Evolutionary conservation across 2,888 invertebrate genomes (phyloP), one percentile per base, ranked within the genome.

Genomic region (Lathronympha strigana): DNA sequence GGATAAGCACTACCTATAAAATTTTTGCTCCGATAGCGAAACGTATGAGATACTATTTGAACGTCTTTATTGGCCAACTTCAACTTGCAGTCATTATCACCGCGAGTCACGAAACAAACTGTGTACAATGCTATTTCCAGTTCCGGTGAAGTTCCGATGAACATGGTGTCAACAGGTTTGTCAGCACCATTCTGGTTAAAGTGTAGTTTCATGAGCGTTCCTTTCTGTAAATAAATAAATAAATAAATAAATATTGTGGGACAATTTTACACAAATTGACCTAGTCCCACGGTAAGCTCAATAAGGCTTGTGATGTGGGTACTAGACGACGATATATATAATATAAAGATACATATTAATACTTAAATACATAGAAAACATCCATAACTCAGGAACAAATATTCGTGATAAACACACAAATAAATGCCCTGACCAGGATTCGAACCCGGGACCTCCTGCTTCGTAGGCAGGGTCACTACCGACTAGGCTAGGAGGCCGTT

Each of bases 61-160:
- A 97, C 94, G 69, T 93, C 93, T 67, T 94, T 94, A 36, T 95
- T 95, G 67, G 93, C 94, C 66, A 97, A 86, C 60, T 94, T 94
- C 11, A 97, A 92, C 0, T 95, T 95, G 74, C 97, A 98, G 4
- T 94, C 93, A 66, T 93, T 91, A 75, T 96, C 95, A 0, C 95
- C 94, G 60, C 97, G 93, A 13, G 96, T 90, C 47, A 96, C 90
- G 82, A 96, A 98, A 80, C 98, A 98, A 4, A 97, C 93, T 0
- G 98, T 96, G 82, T 97, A 98, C 2, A 98, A 84, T 0, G 98
- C 96, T 88, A 98, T 93, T 85, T 98, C 98, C 70, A 98, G 90
- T 86, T 98, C 98, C 0, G 98, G 98, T 60, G 97, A 97, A 1
- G 96, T 96, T 23, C 97, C 97, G 68, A 97, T 92, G 76, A 97